phyloP scores from a whole-genome alignment of 2,113 vertebrate genomes.

The Conger conger region DNA sequence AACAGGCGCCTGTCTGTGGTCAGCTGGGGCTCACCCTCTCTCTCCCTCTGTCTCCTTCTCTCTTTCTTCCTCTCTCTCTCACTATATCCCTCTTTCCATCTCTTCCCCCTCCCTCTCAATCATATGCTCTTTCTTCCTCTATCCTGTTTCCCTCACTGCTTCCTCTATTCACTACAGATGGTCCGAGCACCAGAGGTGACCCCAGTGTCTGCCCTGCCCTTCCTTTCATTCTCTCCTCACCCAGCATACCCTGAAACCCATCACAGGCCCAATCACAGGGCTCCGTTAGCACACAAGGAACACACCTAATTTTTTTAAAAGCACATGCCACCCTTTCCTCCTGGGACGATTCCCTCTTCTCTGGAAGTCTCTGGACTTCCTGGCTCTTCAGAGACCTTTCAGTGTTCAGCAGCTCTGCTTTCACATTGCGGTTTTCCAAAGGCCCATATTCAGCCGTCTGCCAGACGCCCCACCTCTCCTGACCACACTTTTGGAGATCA shows the following conservation, averaged over 20 bases:
- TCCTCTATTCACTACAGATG: not conserved
- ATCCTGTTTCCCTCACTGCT: slow-evolving; percentile 5
- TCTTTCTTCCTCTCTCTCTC: not conserved
- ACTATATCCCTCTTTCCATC: not conserved
- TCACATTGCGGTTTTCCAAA: not conserved
- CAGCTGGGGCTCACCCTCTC: not conserved
- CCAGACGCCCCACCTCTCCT: slow-evolving; percentile 53
- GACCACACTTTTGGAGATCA: slow-evolving; percentile 15
- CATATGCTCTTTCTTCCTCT: slow-evolving; percentile 36
- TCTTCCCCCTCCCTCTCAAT: slow-evolving; percentile 13
- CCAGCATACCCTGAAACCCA: slow-evolving; percentile 27
- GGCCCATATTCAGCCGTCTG: slow-evolving; percentile 23
- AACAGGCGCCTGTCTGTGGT: slow-evolving; percentile 15
- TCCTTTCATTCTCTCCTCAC: not conserved
- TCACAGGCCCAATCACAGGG: not conserved
- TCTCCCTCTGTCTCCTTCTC: not conserved
- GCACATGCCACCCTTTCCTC: not conserved
- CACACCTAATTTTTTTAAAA: not conserved
- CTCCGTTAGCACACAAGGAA: not conserved
- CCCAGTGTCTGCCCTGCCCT: not conserved
- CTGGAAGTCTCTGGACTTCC: not conserved
- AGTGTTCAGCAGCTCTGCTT: not conserved
- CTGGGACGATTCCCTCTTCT: not conserved
- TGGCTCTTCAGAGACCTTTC: not conserved
- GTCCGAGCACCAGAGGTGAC: not conserved